Conservation (phyloP, 2,113 vertebrate species). For the Prolemur simus region DNA sequence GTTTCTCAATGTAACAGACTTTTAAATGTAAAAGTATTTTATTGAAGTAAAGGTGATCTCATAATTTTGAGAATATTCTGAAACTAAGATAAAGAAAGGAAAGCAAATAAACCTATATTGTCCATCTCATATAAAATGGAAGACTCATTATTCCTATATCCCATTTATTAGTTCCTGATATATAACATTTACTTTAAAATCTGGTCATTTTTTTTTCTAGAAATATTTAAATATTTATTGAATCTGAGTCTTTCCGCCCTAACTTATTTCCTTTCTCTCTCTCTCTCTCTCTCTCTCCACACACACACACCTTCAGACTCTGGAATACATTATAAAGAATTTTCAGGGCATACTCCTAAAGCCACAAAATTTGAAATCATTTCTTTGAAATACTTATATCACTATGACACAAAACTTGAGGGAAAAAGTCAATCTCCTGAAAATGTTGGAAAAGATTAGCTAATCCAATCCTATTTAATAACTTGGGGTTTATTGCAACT, state of each 20-base stretch:
- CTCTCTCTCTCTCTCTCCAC: neutral
- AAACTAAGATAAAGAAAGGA: neutral
- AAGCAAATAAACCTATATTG: neutral
- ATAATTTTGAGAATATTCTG: neutral
- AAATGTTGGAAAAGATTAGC: neutral
- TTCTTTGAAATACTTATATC: constrained; percentile 19
- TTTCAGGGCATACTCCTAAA: neutral
- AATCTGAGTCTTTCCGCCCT: neutral
- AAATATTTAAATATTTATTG: neutral
- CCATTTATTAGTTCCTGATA: neutral
- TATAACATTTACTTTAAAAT: neutral
- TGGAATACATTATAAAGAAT: neutral
- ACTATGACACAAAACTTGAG: neutral
- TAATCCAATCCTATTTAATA: constrained; percentile 13
- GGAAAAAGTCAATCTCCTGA: neutral
- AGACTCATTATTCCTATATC: neutral
- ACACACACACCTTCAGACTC: neutral
- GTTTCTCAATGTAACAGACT: neutral
- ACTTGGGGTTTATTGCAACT: constrained; percentile 42
- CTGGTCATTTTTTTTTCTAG: neutral
- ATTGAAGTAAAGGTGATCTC: neutral
- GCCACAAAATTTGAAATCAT: neutral
- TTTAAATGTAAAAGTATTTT: neutral
- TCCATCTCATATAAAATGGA: neutral
- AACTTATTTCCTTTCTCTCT: neutral